Percentiles rank a stretch among this genome's conserved stretches.
These are phyloP conservation scores for Spermophilus dauricus DNA, from an alignment of 2,113 vertebrate species.

Conservation along the genomic window DNA sequence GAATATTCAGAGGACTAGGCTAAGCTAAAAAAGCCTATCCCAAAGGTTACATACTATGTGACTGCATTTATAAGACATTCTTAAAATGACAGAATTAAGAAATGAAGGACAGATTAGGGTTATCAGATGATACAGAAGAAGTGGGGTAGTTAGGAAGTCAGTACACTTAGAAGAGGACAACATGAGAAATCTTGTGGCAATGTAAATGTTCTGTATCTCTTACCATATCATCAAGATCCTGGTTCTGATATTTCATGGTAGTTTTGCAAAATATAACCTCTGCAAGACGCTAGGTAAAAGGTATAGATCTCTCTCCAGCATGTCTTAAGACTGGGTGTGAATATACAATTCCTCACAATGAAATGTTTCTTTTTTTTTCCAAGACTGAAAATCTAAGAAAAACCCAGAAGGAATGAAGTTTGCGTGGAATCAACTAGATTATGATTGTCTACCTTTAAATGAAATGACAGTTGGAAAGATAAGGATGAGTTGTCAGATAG, in stretches of 20 bases:
- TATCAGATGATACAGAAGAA: not conserved
- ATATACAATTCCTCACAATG: not conserved
- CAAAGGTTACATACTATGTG: not conserved
- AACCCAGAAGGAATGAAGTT: not conserved
- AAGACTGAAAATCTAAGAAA: not conserved
- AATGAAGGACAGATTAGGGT: not conserved
- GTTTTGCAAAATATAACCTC: not conserved
- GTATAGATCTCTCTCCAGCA: not conserved
- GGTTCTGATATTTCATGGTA: not conserved
- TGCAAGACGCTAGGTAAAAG: not conserved
- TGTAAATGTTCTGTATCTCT: not conserved
- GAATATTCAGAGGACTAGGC: not conserved
- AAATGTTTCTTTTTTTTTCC: not conserved
- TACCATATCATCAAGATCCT: not conserved
- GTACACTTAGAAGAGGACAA: not conserved
- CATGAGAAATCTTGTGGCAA: not conserved
- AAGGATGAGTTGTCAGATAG: not conserved
- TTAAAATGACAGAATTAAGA: conserved; percentile 1
- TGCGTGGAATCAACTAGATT: not conserved
- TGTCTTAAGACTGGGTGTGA: not conserved
- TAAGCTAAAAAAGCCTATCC: not conserved
- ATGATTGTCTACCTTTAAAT: not conserved
- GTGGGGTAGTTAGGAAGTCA: not conserved
- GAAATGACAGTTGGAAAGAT: not conserved
- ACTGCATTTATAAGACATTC: not conserved